Evolutionary conservation across 2,888 invertebrate species (phyloP), one percentile per base, ranked within the genome.

Genomic region (Ganaspis brasiliensis): DNA sequence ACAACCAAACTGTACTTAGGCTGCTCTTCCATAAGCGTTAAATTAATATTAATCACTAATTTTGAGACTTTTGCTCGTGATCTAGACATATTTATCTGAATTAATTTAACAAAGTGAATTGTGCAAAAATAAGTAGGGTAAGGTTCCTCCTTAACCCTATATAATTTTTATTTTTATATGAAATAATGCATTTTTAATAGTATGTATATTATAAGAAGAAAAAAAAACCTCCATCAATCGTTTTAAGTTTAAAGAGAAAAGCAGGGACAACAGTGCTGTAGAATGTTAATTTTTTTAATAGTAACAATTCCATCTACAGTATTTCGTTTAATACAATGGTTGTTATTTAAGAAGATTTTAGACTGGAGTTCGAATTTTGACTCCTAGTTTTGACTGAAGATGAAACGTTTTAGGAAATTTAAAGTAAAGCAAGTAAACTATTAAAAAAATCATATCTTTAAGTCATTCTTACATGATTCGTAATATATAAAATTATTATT

Each of bases 401-500:
- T 87, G 87, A 88, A 83, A 77, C 72, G 80, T 84, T 82, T 82
- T 83, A 79, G 75, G 74, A 80, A 74, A 81, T 81, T 81, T 80
- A 72, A 74, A 73, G 82, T 76, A 77, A 82, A 78, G 80, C 72
- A 82, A 74, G 74, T 76, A 79, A 82, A 78, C 82, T 80, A 82
- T 81, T 55, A 71, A 79, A 79, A n/a, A 87, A 88, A 85, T 77
- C 84, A 82, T 87, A 88, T 88, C 84, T 85, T 86, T 87, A 87
- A 87, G 83, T 87, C 83, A 87, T 86, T 83, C 87, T 85, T 85
- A 87, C 84, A 85, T 84, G 87, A 86, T 88, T 87, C 83, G 84
- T 87, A 86, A 87, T 88, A 89, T 88, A 87, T 89, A 84, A 49
- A 49, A 81, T 83, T 80, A 83, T 81, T 82, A 81, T 82, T 82